Evolutionary conservation across 2,888 invertebrate species (phyloP).

Genomic region (Lasioglossum marginatum): DNA sequence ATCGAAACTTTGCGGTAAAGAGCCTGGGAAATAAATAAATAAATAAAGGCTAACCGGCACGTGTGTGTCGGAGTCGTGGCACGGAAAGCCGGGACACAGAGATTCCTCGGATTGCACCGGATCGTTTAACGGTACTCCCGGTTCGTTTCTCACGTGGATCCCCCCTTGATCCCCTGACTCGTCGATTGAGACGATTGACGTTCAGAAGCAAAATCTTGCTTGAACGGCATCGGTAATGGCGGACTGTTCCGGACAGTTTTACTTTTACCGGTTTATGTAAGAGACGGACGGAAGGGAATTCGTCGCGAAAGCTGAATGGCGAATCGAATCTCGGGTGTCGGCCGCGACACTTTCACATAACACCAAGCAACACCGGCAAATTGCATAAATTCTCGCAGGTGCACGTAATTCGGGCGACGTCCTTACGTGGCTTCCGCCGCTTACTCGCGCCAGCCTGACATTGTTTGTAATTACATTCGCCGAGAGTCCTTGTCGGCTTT

Average conservation of each 20-base stretch:
- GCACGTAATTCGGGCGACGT: neutral
- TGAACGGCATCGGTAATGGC: neutral
- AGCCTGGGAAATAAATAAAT: neutral
- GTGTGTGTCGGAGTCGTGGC: conserved; percentile 6
- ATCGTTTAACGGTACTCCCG: conserved; percentile 48
- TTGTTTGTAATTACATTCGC: conserved; percentile 4
- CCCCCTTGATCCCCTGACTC: neutral
- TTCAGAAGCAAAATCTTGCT: conserved; percentile 8
- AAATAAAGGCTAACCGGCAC: neutral
- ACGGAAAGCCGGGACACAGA: conserved; percentile 15
- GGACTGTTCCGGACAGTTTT: neutral
- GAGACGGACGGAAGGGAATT: conserved; percentile 34
- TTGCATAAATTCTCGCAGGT: conserved; percentile 9
- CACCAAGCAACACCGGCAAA: conserved; percentile 1
- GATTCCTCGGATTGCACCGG: conserved; percentile 29
- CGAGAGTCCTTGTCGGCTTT: neutral
- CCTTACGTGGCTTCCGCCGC: conserved; percentile 14
- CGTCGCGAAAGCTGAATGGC: conserved; percentile 20
- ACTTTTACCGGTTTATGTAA: conserved; percentile 52
- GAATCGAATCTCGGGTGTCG: conserved; percentile 14
- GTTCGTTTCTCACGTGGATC: neutral
- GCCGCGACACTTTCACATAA: conserved; percentile 43
- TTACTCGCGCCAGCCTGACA: neutral
- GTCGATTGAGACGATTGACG: neutral
- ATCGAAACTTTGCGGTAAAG: neutral